Base-by-base conservation (phyloP, 2,888 invertebrate species). In the Euzophera pinguis region DNA sequence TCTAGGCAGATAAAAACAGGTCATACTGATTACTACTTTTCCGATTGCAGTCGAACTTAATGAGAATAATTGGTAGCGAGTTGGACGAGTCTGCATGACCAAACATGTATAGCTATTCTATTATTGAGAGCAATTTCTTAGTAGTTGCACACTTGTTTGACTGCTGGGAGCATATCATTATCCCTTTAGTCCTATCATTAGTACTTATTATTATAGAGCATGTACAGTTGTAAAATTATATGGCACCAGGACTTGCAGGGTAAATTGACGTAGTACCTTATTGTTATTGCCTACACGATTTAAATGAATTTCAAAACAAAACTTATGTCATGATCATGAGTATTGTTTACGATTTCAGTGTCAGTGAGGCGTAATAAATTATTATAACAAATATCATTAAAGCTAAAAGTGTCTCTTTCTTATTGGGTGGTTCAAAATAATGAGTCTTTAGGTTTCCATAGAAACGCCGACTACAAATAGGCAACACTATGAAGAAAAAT, bases 401-500 rank as follows among this genome's bases (percentile, higher is more conserved):
- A 3, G 5, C 2, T 3, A 3, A 22, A 22, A 22, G 22, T 5
- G 5, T 22, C 22, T 22, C 5, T 4, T 35, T n/a, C 13, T 38
- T 17, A 10, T 22, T 5, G 5, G 41, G 9, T n/a, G n/a, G n/a
- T 17, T 16, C 9, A 45, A 45, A 45, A 34, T 45, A 45, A 45
- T 45, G 32, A 32, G 8, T 12, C 1, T 43, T 29, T 10, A 9
- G 29, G 27, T 45, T 1, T 10, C 45, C 45, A 45, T 45, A 16
- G 45, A 7, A 34, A 45, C 45, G 8, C 13, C 4, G 3, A 29
- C 27, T 29, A 29, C 12, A 22, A 22, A 22, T 22, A 27, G n/a
- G 43, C n/a, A n/a, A 7, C 17, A 12, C 59, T 53, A 62, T 42
- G 52, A 56, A 71, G 75, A 80, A 79, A 80, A 79, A 84, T 84